A percentile compares a stretch with the other conserved stretches of the same genome.
Conservation (phyloP, 1,140 invertebrate genomes). For the Riptortus pedestris region DNA sequence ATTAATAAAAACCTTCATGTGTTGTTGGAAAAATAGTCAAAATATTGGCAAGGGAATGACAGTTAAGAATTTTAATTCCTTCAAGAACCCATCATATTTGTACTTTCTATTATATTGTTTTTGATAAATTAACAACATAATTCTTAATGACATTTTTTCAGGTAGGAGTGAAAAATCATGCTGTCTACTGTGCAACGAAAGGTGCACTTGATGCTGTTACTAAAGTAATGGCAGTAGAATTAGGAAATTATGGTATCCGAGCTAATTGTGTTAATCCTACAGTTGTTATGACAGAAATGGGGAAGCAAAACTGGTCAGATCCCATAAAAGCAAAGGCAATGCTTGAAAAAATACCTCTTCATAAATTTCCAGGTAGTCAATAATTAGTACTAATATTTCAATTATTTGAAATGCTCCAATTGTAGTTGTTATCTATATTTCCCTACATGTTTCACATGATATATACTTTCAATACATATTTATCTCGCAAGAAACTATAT, state of each 20-base stretch:
- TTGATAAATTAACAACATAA: too few relatives aligned
- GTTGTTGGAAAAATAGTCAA: too few relatives aligned
- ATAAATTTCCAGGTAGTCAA: constrained; percentile 44
- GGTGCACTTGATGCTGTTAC: constrained; percentile 48
- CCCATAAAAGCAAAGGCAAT: constrained; percentile 58
- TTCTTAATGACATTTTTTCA: too few relatives aligned
- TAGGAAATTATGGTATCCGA: constrained; percentile 72
- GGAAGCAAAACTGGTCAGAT: constrained; percentile 67
- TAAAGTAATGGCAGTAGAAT: constrained; percentile 70
- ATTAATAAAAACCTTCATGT: too few relatives aligned
- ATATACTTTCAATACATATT: too few relatives aligned
- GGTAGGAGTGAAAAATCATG: constrained; percentile 60
- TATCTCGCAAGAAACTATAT: neutral
- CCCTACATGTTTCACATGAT: too few relatives aligned
- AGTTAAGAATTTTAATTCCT: too few relatives aligned
- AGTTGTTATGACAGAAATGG: constrained; percentile 85
- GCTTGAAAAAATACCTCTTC: constrained; percentile 67
- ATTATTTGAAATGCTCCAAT: too few relatives aligned
- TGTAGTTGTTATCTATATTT: too few relatives aligned
- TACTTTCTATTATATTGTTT: too few relatives aligned
- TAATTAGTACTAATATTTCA: too few relatives aligned
- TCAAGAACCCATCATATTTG: too few relatives aligned
- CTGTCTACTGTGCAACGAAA: constrained; percentile 58
- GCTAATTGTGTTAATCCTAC: constrained; percentile 85
- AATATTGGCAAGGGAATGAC: neutral